Evolutionary conservation across 2,113 vertebrate species (phyloP).

Genomic region (Bothrops jararaca): DNA sequence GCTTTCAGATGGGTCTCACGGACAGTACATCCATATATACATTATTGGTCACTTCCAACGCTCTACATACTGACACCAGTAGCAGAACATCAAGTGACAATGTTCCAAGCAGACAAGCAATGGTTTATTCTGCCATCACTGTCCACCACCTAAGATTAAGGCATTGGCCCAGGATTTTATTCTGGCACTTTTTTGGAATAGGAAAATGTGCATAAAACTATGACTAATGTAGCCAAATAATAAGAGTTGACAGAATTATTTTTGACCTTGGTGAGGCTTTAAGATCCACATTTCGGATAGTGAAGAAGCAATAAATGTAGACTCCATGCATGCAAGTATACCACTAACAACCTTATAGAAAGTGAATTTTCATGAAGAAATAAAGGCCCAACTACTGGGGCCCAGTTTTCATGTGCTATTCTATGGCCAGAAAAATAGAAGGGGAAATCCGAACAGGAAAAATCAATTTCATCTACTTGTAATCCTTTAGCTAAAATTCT

Average conservation of each 20-base stretch:
- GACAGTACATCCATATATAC: not conserved
- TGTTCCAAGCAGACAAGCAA: not conserved
- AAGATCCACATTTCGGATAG: not conserved
- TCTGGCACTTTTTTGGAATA: not conserved
- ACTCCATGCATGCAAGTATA: not conserved
- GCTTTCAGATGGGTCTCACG: not conserved
- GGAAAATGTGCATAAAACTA: not conserved
- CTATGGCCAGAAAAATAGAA: not conserved
- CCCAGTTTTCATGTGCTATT: not conserved
- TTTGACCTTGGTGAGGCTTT: not conserved
- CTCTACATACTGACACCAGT: not conserved
- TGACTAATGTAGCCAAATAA: not conserved
- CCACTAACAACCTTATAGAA: not conserved
- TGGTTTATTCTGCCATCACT: not conserved
- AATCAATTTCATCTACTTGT: not conserved
- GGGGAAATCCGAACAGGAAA: not conserved
- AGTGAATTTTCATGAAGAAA: not conserved
- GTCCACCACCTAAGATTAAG: not conserved
- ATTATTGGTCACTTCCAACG: not conserved
- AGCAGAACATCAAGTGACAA: not conserved
- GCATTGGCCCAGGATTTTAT: not conserved
- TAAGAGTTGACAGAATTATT: not conserved
- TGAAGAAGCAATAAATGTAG: not conserved
- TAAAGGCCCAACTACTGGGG: not conserved
- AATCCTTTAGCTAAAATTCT: not conserved